phyloP scores from a whole-genome alignment of 2,797 vertebrate species.

The Sarcophilus harrisii region DNA sequence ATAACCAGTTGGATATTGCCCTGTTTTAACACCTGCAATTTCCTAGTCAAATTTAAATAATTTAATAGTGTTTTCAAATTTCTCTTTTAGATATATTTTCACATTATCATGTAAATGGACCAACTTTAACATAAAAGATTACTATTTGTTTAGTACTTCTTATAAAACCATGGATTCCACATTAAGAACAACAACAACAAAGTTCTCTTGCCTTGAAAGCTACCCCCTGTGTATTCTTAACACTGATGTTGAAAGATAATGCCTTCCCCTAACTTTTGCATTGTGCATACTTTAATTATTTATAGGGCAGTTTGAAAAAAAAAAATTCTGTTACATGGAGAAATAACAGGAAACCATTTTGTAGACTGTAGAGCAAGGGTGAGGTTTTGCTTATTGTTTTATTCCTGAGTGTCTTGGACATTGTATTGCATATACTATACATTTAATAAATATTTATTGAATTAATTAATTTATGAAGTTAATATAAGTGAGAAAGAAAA shows the following conservation, averaged over 20 bases:
- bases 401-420: neutral
- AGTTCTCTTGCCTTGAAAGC: neutral
- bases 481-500: neutral
- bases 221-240: neutral
- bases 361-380: neutral
- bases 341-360: neutral
- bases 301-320: too few relatives aligned
- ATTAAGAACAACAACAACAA: neutral
- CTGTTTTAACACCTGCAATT: neutral
- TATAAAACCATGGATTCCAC: neutral
- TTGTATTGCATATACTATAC: neutral
- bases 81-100: neutral
- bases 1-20: neutral
- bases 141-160: neutral
- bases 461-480: neutral
- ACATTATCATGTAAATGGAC: neutral
- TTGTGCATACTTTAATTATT: neutral
- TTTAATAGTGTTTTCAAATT: neutral
- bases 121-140: neutral
- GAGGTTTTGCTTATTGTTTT: neutral
- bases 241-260: neutral
- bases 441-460: neutral
- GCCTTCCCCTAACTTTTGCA: neutral
- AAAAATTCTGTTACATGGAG: neutral
- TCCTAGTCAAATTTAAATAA: neutral